Evolutionary conservation across 2,888 invertebrate species (phyloP), one percentile per base, ranked within the genome.

Genomic region (Scrobipalpa atriplicella): DNA sequence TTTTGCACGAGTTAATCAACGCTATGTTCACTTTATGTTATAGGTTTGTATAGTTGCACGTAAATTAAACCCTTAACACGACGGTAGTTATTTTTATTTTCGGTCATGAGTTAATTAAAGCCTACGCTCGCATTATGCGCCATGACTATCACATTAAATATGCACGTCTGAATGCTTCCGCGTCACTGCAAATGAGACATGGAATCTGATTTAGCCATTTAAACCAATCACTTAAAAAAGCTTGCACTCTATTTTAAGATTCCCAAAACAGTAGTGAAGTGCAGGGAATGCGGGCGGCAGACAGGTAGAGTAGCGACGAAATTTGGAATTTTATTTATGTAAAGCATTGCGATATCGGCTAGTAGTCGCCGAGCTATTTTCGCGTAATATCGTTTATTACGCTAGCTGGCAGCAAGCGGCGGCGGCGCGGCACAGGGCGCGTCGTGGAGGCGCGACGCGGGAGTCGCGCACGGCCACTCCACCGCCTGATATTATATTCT

Each of bases 401-500:
- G 84, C 86, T 84, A 84, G 85, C 82, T 81, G 79, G 72, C 67
- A 73, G 75, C 75, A 75, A 77, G 65, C 64, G 62, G 66, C 64
- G 63, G 68, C 69, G 58, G 39, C 51, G 51, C 65, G 75, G 72
- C 74, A 71, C 74, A 79, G 79, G n/a, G 61, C 61, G 11, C 80
- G 80, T 16, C 11, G 16, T 8, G 38, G 10, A 18, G 75, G 72
- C 74, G 75, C 79, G 78, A 75, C 76, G 77, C 72, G 72, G 73
- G 70, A 75, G 78, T 80, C 79, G 85, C 85, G 79, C n/a, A n/a
- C 83, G 81, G 82, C 88, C 90, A 87, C 90, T 88, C 82, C 83
- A 86, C 84, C 77, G 87, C 82, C 87, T 92, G 87, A 91, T 92
- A 92, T 92, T 90, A 90, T 92, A 92, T 92, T 92, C 92, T 92